Conservation (phyloP, 2,797 vertebrate genomes). For the Gila robusta region DNA sequence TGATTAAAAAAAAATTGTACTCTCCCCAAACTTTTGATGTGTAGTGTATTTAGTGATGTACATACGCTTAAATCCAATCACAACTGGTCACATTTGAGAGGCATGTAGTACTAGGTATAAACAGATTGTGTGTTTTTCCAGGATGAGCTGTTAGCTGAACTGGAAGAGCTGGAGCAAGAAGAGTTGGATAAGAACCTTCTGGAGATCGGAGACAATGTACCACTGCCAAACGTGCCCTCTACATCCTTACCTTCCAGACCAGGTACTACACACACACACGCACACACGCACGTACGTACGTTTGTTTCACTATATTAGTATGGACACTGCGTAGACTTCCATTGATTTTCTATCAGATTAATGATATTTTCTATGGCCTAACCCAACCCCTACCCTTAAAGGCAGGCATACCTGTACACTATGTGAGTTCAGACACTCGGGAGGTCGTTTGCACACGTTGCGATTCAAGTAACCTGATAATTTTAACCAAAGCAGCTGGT, state of each 20-base stretch:
- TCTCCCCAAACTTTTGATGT: neutral
- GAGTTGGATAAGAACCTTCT: constrained; percentile 96
- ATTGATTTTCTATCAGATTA: no score
- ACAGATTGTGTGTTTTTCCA: constrained; percentile 63
- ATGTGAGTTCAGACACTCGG: no score
- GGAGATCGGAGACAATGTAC: constrained; percentile 91
- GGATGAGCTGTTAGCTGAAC: constrained; percentile 95
- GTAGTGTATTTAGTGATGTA: neutral
- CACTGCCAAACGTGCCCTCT: constrained; percentile 94
- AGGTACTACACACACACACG: constrained; percentile 72
- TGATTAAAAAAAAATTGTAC: neutral
- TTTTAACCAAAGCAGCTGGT: no score
- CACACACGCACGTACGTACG: neutral
- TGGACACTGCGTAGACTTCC: no score
- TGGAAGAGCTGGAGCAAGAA: constrained; percentile 95
- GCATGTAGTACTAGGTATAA: neutral
- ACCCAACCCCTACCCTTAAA: no score
- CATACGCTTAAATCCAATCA: neutral
- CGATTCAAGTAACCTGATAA: no score
- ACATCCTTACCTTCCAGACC: constrained; percentile 93
- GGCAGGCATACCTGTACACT: no score
- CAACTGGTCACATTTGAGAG: neutral
- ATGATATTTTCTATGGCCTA: no score
- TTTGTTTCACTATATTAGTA: no score
- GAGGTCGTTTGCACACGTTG: no score